Evolutionary conservation across 2,113 vertebrate species (phyloP).

Genomic region (Gopherus flavomarginatus): DNA sequence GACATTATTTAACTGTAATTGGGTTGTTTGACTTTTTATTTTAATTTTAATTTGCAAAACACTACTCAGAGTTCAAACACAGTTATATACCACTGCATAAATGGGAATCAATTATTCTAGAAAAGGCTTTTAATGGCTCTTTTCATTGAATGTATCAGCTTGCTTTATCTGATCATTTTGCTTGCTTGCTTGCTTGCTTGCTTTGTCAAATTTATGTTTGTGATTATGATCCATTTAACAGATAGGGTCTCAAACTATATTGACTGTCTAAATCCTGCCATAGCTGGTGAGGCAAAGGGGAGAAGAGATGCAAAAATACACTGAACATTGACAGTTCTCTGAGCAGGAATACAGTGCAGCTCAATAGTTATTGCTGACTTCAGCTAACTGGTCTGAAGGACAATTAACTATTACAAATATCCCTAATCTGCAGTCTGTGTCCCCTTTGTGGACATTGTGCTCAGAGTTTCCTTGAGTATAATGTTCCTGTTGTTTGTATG

Average conservation of each 20-base stretch:
- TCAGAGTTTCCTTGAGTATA: not conserved
- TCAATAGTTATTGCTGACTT: not conserved
- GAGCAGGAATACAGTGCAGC: not conserved
- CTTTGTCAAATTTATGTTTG: not conserved
- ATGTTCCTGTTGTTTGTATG: not conserved
- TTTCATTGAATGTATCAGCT: not conserved
- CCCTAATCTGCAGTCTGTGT: not conserved
- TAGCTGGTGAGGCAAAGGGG: not conserved
- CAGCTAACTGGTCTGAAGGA: not conserved
- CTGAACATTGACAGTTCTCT: not conserved
- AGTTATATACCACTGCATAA: not conserved
- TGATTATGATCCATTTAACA: not conserved
- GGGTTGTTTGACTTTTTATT: not conserved
- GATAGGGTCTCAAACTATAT: not conserved
- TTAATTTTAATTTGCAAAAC: not conserved
- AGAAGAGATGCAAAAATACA: not conserved
- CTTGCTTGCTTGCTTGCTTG: too few relatives aligned
- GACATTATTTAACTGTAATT: not conserved
- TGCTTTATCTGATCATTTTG: not conserved
- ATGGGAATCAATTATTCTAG: not conserved
- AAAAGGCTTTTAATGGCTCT: not conserved
- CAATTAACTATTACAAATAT: not conserved
- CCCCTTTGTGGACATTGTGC: rapidly evolving
- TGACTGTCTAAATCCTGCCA: not conserved
- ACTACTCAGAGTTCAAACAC: not conserved